Base-by-base conservation (phyloP, 1,140 invertebrate species). In the Pachypeltis micranthus region DNA sequence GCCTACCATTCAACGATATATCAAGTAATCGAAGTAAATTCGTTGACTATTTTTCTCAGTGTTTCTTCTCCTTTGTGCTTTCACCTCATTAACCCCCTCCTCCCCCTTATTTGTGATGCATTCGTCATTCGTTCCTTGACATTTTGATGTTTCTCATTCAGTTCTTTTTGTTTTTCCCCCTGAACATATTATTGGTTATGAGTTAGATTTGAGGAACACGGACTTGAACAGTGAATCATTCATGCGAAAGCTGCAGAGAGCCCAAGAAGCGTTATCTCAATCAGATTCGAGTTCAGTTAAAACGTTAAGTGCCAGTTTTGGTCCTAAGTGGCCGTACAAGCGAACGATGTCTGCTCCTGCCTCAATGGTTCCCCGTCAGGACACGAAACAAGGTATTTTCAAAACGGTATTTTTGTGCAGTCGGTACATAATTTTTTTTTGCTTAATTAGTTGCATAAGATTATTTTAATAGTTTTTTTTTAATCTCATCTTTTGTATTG, bases 251-350 rank as follows among this genome's bases (percentile, higher is more conserved):
- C 77, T 97, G 51, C 84, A 87, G 62, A 84, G 92, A 68, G 93
- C 94, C 1, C 83, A 93, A 39, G 91, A 96, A 76, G 93, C 93
- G 0, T 75, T 97, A 44, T 65, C 65, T 27, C 67, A 69, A 62
- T 82, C 82, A 65, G 81, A 83, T 63, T 76, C 77, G n/a, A 79
- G 78, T 69, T 80, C 79, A 0, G 77, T 86, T 55, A 87, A 91
- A 72, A 94, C 93, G 0, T 77, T 98, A 14, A 92, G 87, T 71
- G 86, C 89, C 12, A 93, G 91, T 72, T 86, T 96, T 71, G 90
- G 90, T 56, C 86, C 87, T 23, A 96, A 96, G 77, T 93, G 91
- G 83, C 91, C 94, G 12, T 97, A 96, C 72, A 93, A 97, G 74
- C 79, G 95, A 60, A 93, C 93, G 54, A 90, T 92, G 81, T 93